Evolutionary conservation across 2,888 invertebrate species (phyloP), one percentile per base, ranked within the genome.

Genomic region (Neoitamus cyanurus): DNA sequence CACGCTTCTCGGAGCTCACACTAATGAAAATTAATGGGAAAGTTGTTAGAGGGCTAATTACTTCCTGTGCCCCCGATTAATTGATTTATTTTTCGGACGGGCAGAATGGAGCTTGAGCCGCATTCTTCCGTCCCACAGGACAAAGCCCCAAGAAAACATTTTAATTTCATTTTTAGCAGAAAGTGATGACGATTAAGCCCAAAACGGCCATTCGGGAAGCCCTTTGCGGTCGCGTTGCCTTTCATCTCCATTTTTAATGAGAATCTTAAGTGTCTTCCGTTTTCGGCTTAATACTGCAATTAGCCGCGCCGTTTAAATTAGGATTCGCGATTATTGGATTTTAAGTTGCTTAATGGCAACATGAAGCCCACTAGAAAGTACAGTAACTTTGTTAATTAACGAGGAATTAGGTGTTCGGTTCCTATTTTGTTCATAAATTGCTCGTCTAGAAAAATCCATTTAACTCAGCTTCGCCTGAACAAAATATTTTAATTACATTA

Each of bases 1-100:
- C 34, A 15, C 36, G 15, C 25, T 82, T 34, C 31, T 58, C 37
- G 36, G 69, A 48, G 20, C 58, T 58, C 58, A 20, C 58, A 48
- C 34, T 83, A 83, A 83, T 83, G 83, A 83, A 83, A 83, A 83
- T 83, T 83, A 83, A 83, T 83, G 73, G 37, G 15, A 73, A 83
- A 83, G 48, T 83, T 83, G 72, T 75, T 58, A 83, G 83, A 36
- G 34, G 83, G 83, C 73, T 83, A 83, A 83, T 83, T 83, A 75
- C 75, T 48, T 75, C 73, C 58, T 13, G 42, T 15, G 31, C 31
- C 69, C 58, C 28, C 37, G 68, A 36, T 69, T 69, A 82, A 82
- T 82, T 80, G 68, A 80, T 80, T 82, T 82, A 82, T 69, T 69
- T 82, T 82, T 36, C 58, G 58, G 58, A 58, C 58, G 15, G 58